Evolutionary conservation across 2,888 invertebrate species (phyloP), one percentile per base, ranked within the genome.

Genomic region (Suillia variegata): DNA sequence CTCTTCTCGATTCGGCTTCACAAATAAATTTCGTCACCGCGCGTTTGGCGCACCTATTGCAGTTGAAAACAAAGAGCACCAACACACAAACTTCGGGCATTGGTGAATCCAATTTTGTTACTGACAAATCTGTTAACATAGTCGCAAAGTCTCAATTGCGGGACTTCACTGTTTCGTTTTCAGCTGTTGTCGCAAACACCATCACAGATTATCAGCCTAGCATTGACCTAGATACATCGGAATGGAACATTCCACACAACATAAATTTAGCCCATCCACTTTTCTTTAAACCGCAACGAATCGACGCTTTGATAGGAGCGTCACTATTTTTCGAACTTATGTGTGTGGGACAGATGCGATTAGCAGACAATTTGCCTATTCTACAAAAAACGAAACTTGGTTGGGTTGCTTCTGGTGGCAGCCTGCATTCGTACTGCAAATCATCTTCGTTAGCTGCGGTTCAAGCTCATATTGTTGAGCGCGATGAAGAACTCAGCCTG

Each of bases 231-330:
- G 59, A 57, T 26, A 60, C 21, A 20, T 34, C 54, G 8, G 56
- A 47, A 12, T 67, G 61, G 63, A 59, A 58, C 12, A 63, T 67
- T 51, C 63, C 59, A 8, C 22, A 33, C 22, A 67, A 63, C 24
- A 54, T 54, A 42, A 38, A 34, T 8, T 58, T 67, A 10, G 63
- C 66, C 33, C 63, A 62, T 48, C 61, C 62, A 8, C 54, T 21
- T 1, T 62, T 64, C 33, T 56, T 59, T 50, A 55, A 42, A 31
- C 54, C 60, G 24, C 50, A 49, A 17, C 2, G 26, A n/a, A n/a
- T 58, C 21, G 56, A 45, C 45, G 57, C 13, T 33, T 49, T 20
- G 26, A 47, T 34, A 21, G 45, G 18, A 5, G 45, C 20, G 8
- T 62, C 8, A 51, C 48, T 10, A 54, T 62, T 58, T 34, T 56